Conservation (phyloP, 2,113 vertebrate genomes). For the Buteo buteo region DNA sequence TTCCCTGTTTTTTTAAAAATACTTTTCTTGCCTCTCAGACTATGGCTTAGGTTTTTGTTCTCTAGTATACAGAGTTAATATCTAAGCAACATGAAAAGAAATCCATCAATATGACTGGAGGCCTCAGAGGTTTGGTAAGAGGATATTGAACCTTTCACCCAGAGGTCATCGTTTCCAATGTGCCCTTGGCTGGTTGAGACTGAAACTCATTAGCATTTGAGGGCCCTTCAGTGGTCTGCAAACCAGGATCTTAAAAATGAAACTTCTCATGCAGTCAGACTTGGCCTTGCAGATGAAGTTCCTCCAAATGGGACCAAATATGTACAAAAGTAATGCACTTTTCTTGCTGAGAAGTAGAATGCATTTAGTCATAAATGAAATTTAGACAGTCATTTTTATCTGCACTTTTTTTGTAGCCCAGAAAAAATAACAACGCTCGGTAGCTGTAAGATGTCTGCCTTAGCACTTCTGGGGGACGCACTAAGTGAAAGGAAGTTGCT, state of each 20-base stretch:
- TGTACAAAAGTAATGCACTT: background rate
- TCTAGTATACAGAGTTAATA: conserved; percentile 46
- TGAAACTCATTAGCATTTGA: conserved; percentile 33
- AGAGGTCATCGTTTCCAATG: conserved; percentile 7
- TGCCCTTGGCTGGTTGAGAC: background rate
- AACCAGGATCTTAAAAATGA: background rate
- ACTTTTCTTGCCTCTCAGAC: background rate
- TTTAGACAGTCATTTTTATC: background rate
- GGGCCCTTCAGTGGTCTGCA: background rate
- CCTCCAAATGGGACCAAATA: background rate
- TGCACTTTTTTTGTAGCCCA: background rate
- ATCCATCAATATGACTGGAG: conserved; percentile 41
- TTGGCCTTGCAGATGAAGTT: background rate
- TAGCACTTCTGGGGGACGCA: background rate
- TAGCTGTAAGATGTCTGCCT: background rate
- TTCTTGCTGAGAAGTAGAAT: background rate
- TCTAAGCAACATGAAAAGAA: conserved; percentile 27
- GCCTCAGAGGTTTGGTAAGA: conserved; percentile 18
- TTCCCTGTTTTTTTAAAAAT: conserved; percentile 10
- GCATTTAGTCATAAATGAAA: background rate
- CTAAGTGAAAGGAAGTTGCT: background rate
- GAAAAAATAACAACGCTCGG: background rate
- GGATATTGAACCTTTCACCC: conserved; percentile 15
- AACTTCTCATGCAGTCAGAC: background rate
- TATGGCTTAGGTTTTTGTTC: background rate